Conservation (phyloP, 2,797 vertebrate genomes). For the Chelon labrosus region DNA sequence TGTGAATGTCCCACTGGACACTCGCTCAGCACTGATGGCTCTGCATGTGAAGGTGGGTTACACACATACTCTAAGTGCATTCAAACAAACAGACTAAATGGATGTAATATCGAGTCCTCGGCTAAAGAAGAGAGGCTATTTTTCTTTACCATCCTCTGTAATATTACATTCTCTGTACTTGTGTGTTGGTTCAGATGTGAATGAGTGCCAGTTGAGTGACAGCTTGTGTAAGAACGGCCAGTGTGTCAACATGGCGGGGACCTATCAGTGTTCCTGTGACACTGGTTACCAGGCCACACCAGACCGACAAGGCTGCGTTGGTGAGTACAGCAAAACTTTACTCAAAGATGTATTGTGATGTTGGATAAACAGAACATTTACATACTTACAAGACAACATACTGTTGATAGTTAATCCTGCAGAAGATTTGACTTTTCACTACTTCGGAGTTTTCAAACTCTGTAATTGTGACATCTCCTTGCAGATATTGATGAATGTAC, state of each 20-base stretch:
- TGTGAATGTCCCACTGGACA: conserved; percentile 92
- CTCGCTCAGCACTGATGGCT: conserved; percentile 85
- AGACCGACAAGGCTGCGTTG: conserved; percentile 91
- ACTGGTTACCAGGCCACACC: conserved; percentile 91
- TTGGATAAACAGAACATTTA: not conserved
- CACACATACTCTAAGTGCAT: not conserved
- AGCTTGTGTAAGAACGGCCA: conserved; percentile 91
- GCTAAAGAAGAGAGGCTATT: not conserved
- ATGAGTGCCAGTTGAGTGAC: conserved; percentile 92
- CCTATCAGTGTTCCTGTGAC: conserved; percentile 93
- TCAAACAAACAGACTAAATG: not conserved
- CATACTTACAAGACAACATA: not conserved
- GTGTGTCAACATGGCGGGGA: conserved; percentile 92
- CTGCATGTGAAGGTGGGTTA: conserved; percentile 89
- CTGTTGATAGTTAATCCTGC: not conserved
- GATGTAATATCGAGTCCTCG: not conserved
- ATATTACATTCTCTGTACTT: not conserved
- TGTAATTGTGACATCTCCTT: not conserved
- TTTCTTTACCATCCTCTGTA: no score
- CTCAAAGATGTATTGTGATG: not conserved
- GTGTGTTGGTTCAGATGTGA: conserved; percentile 84
- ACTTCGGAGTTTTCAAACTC: no score
- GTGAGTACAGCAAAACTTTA: conserved; percentile 78
- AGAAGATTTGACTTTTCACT: not conserved
- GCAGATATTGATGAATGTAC: conserved; percentile 94